phyloP scores from a whole-genome alignment of 2,797 vertebrate species.

The Heterohyrax brucei region DNA sequence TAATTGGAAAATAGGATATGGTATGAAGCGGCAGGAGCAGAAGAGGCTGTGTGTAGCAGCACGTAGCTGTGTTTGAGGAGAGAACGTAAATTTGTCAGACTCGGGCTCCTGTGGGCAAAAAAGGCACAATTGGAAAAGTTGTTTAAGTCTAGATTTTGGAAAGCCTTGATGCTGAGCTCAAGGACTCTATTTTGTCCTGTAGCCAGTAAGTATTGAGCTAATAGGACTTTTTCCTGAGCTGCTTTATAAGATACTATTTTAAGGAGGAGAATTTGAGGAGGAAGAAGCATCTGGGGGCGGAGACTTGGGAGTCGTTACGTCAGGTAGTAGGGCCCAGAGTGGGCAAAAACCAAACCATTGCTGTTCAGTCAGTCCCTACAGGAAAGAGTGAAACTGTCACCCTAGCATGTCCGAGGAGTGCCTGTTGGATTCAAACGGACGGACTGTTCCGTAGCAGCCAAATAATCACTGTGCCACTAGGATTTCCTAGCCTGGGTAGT shows the following conservation, averaged over 20 bases:
- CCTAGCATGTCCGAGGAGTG: no score
- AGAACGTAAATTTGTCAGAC: neutral
- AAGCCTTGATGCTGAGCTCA: constrained; percentile 5
- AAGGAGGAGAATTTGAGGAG: neutral
- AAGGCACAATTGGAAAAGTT: neutral
- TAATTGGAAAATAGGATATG: no score
- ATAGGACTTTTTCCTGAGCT: neutral
- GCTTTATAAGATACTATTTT: neutral
- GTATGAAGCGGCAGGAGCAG: neutral
- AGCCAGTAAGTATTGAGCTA: neutral
- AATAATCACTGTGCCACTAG: no score
- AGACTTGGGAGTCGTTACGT: neutral
- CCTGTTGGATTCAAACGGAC: no score
- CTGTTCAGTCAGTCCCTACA: no score
- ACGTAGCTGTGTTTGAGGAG: neutral
- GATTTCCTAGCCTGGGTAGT: neutral
- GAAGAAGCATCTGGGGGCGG: neutral
- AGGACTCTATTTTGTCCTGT: neutral
- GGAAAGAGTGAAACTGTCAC: no score
- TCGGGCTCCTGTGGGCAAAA: neutral
- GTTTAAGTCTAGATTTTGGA: neutral
- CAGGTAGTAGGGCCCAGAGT: neutral
- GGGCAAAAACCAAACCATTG: no score
- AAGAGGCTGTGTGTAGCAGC: neutral
- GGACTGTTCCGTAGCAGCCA: no score